Base-by-base conservation (phyloP, 37 sponge, comb jelly and placozoan species). In the Chondrilla cf. caribensis region DNA sequence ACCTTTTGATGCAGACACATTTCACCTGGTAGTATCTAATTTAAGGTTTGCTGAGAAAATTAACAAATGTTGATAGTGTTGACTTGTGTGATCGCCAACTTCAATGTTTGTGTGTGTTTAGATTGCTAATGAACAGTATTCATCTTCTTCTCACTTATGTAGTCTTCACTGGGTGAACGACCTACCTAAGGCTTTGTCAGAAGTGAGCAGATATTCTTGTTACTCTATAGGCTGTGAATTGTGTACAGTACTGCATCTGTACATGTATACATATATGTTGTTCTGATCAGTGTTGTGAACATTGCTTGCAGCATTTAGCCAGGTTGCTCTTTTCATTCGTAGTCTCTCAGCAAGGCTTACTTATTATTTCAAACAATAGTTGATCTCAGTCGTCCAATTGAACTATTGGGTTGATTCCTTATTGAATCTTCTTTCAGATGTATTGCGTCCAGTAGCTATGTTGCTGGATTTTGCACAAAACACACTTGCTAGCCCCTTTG, bases 121-220 rank as follows among this genome's bases (percentile, higher is more conserved):
- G n/a, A 19, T 70, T 19, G 44, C 11, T 81, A 18, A 1, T 58
- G 37, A n/a, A 57, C 37, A 58, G 58, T n/a, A 39, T 73, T 59
- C 6, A 8, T n/a, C 4, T 73, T 35, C 18, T 75, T 83, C 77
- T 29, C 31, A 42, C 11, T 32, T 18, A 26, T 66, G 40, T 36
- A 93, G 93, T 86, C 72, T 95, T 18, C 98, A 97, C 67, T 97
- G 96, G 95, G 90, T 93, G 32, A 96, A 98, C 66, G 90, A 98
- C 43, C 81, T 98, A 0, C 97, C 97, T 4, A 65, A 60, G 26
- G 86, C 87, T 6, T 82, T 98, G 26, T 51, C 18, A 38, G 90
- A 93, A 81, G 91, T 93, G 43, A 58, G 81, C 19, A 24, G 19
- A 47, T 67, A 3, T 67, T 28, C 15, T n/a, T 67, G 25, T 9